Evolutionary conservation across 2,113 vertebrate species (phyloP).

Genomic region (Athene noctua): DNA sequence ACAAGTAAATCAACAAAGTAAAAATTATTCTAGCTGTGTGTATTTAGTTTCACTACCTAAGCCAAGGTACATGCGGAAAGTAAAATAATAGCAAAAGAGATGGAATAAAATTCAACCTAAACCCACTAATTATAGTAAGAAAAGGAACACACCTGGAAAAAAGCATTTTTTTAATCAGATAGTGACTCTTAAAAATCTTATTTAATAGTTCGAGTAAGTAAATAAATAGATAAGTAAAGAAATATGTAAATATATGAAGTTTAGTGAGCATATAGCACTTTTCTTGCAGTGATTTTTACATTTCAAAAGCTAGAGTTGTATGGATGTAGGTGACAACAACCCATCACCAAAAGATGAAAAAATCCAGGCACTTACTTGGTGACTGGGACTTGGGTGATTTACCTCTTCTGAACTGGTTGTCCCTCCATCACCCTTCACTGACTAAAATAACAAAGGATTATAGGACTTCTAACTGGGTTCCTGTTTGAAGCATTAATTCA

Average conservation of each 20-base stretch:
- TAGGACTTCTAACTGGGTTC: not conserved
- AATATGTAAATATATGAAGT: not conserved
- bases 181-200: not conserved
- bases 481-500: not conserved
- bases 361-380: constrained; percentile 71
- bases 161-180: not conserved
- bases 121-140: not conserved
- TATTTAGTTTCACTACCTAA: not conserved
- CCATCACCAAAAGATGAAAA: constrained; percentile 50
- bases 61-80: not conserved
- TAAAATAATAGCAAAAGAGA: not conserved
- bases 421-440: constrained; percentile 69
- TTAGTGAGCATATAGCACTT: not conserved
- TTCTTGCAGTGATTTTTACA: not conserved
- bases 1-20: not conserved
- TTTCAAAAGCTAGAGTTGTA: not conserved
- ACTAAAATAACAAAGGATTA: constrained; percentile 76
- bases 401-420: constrained; percentile 34
- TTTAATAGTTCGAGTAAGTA: not conserved
- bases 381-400: constrained; percentile 44
- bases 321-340: not conserved
- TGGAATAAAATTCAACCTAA: not conserved
- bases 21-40: not conserved
- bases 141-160: not conserved
- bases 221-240: not conserved